Evolutionary conservation across 1,140 invertebrate species (phyloP).

Genomic region (Magallana angulata): DNA sequence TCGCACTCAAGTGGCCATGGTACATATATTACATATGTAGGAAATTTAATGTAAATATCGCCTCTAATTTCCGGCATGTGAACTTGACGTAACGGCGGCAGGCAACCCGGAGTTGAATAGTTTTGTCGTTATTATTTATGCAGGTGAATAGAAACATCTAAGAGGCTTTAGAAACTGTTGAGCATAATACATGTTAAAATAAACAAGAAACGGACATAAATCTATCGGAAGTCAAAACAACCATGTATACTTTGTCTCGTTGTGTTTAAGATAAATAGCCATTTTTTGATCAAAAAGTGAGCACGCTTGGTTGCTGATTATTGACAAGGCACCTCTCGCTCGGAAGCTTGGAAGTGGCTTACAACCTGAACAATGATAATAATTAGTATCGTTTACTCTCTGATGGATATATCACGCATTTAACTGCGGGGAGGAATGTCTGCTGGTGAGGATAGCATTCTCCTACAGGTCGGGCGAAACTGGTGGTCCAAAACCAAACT

Average conservation of each 20-base stretch:
- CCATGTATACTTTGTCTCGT: neutral
- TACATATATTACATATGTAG: too few relatives aligned
- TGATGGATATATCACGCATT: slow-evolving; percentile 27
- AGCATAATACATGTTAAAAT: neutral
- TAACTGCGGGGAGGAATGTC: slow-evolving; percentile 8
- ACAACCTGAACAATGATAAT: slow-evolving; percentile 10
- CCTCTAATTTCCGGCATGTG: too few relatives aligned
- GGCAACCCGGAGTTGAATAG: too few relatives aligned
- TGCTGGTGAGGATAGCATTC: neutral
- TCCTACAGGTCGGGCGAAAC: neutral
- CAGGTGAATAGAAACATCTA: neutral
- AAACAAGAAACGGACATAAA: neutral
- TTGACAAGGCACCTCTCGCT: slow-evolving; percentile 7
- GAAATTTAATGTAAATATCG: too few relatives aligned
- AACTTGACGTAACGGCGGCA: too few relatives aligned
- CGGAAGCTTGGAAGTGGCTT: neutral
- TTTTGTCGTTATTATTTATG: too few relatives aligned
- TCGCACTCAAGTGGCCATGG: too few relatives aligned
- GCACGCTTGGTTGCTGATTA: neutral
- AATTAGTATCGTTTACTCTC: slow-evolving; percentile 31
- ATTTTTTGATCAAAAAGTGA: neutral
- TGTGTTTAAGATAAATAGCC: neutral
- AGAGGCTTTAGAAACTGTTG: neutral
- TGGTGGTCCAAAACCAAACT: neutral
- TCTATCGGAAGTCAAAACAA: neutral